A percentile compares a stretch with the other conserved stretches of the same genome.
Conservation (phyloP, 2,888 invertebrate genomes). For the Pseudeuparius sepicola region DNA sequence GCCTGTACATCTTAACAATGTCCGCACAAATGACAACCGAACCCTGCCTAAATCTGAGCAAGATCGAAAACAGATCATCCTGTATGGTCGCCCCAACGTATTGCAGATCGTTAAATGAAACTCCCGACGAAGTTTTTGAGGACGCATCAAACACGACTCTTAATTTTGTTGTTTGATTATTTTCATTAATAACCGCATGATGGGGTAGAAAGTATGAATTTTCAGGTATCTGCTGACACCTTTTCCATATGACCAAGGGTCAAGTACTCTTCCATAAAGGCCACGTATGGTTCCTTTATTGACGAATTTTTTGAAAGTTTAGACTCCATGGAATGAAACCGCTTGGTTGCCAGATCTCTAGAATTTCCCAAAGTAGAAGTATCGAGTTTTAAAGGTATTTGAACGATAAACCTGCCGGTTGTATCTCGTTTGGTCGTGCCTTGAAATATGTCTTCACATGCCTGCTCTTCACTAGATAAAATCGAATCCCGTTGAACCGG, state of each 20-base stretch:
- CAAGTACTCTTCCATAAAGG: slow-evolving; percentile 10
- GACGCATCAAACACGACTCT: slow-evolving; percentile 13
- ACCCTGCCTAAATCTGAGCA: slow-evolving; percentile 11
- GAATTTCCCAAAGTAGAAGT: slow-evolving; percentile 1
- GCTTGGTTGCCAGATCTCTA: background rate
- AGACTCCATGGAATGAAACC: slow-evolving; percentile 7
- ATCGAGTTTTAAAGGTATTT: no score
- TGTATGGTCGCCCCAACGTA: slow-evolving; percentile 11
- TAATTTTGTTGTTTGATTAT: slow-evolving; percentile 13
- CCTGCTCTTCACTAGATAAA: no score
- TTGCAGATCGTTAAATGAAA: slow-evolving; percentile 11
- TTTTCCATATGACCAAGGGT: slow-evolving; percentile 9
- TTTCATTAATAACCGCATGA: slow-evolving; percentile 9
- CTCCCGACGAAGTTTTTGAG: slow-evolving; percentile 5
- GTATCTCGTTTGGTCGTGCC: no score
- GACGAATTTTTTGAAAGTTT: slow-evolving; percentile 2
- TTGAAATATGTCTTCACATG: no score
- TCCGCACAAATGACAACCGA: slow-evolving; percentile 8
- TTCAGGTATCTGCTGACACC: background rate
- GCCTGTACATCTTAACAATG: slow-evolving; percentile 13
- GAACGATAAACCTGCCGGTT: no score
- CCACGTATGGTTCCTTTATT: slow-evolving; percentile 1
- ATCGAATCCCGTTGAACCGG: no score
- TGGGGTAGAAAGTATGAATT: slow-evolving; percentile 8
- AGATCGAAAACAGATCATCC: slow-evolving; percentile 9